phyloP scores from a whole-genome alignment of 2,797 vertebrate genomes.

The Xyrichtys novacula region DNA sequence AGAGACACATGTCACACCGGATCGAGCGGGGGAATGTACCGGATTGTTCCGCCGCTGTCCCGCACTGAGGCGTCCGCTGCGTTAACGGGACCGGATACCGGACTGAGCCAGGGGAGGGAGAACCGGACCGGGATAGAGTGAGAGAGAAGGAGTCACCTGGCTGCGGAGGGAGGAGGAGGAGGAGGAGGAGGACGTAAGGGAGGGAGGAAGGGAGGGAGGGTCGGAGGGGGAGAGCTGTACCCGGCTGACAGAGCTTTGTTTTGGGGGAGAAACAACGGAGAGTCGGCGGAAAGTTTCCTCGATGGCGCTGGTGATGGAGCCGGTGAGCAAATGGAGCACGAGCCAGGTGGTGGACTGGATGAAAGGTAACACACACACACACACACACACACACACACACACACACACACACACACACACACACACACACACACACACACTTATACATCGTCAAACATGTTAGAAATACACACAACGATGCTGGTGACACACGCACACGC shows the following conservation, averaged over 20 bases:
- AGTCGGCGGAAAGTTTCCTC: conserved; percentile 82
- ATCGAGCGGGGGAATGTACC: conserved; percentile 66
- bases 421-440: neutral
- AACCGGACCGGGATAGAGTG: conserved; percentile 36
- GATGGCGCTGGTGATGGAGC: conserved; percentile 98
- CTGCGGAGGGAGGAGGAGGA: conserved; percentile 31
- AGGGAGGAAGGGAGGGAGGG: conserved; percentile 10
- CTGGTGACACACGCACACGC: neutral
- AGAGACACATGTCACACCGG: conserved; percentile 66
- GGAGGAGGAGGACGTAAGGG: neutral
- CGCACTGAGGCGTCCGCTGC: conserved; percentile 56
- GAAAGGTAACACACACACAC: conserved; percentile 87
- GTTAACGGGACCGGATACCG: conserved; percentile 55
- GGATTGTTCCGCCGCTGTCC: conserved; percentile 64
- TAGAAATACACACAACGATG: conserved; percentile 2
- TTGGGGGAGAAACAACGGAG: conserved; percentile 50
- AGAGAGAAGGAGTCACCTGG: conserved; percentile 56
- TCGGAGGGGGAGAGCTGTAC: conserved; percentile 21
- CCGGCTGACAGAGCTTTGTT: conserved; percentile 34
- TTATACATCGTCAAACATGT: neutral
- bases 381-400: neutral
- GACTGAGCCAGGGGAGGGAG: conserved; percentile 31
- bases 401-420: neutral
- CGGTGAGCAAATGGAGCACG: conserved; percentile 97
- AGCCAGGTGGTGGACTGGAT: conserved; percentile 98